Percentiles rank a stretch among this genome's conserved stretches.
Conservation (phyloP, 2,113 vertebrate species). For the Collichthys lucidus region DNA sequence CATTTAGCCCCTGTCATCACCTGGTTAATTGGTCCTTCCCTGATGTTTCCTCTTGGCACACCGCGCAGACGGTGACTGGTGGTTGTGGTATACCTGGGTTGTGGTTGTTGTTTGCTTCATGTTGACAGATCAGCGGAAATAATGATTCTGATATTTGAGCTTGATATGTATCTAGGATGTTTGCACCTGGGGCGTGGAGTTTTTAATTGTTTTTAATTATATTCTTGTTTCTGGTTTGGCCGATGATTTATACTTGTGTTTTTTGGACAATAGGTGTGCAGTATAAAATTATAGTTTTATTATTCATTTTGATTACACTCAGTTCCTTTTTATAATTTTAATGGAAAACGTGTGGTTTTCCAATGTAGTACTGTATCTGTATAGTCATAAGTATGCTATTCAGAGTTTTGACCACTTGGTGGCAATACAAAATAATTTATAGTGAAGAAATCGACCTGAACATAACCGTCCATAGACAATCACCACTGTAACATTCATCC, state of each 20-base stretch:
- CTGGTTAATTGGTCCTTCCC: conserved; percentile 76
- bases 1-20: conserved; percentile 80
- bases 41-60: conserved; percentile 77
- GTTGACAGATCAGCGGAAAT: conserved; percentile 68
- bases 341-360: not conserved
- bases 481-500: conserved; percentile 22
- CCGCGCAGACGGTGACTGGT: conserved; percentile 58
- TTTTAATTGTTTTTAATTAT: conserved; percentile 28
- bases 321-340: not conserved
- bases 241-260: not conserved
- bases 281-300: not conserved
- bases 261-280: not conserved
- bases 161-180: conserved; percentile 6
- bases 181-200: conserved; percentile 7
- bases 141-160: conserved; percentile 41
- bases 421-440: conserved; percentile 57
- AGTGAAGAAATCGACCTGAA: not conserved
- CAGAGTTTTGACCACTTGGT: conserved; percentile 59
- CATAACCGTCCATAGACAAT: conserved; percentile 18
- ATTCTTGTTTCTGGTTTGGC: not conserved
- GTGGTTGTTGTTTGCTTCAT: conserved; percentile 54
- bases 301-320: not conserved
- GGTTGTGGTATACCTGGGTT: conserved; percentile 57
- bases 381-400: not conserved
- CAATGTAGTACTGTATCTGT: not conserved